A percentile compares a stretch with the other conserved stretches of the same genome.
Conservation (phyloP, 1,140 invertebrate species). For the Ceratina japonica region DNA sequence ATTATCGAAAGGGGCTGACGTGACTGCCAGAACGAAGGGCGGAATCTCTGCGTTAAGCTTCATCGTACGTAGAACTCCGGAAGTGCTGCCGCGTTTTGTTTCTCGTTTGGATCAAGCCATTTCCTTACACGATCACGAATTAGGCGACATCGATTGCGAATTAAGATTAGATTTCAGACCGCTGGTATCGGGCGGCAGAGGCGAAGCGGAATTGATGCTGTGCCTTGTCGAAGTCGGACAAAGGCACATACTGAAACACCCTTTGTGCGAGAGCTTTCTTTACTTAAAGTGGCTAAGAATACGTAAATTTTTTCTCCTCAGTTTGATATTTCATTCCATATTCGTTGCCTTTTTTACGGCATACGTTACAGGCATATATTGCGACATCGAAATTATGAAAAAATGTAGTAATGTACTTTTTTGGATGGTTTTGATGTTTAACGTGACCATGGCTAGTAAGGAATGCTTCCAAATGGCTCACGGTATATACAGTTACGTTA, state of each 20-base stretch:
- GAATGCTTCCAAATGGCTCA: conserved; percentile 88
- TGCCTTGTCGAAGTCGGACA: conserved; percentile 89
- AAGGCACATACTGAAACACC: conserved; percentile 88
- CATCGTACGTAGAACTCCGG: conserved; percentile 89
- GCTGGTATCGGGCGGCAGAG: conserved; percentile 83
- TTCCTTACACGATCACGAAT: conserved; percentile 88
- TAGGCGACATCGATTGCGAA: conserved; percentile 91
- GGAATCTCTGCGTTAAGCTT: conserved; percentile 89
- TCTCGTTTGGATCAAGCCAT: conserved; percentile 88
- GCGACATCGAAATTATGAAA: conserved; percentile 72
- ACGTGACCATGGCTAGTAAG: conserved; percentile 83
- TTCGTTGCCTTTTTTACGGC: conserved; percentile 87
- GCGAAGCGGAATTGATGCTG: conserved; percentile 86
- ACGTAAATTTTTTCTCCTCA: conserved; percentile 90
- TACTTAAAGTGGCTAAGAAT: conserved; percentile 91
- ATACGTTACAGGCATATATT: conserved; percentile 82
- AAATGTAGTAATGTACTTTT: conserved; percentile 82
- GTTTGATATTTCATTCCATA: conserved; percentile 87
- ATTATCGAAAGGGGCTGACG: conserved; percentile 88
- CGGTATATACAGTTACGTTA: conserved; percentile 84
- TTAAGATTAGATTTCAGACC: conserved; percentile 87
- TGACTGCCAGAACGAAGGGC: conserved; percentile 89
- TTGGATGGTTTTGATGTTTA: conserved; percentile 79
- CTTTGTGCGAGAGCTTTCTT: conserved; percentile 89
- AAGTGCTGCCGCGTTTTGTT: conserved; percentile 86